Percentiles rank a stretch among this genome's conserved stretches.
These are phyloP conservation scores for Clavelina lepadiformis DNA, from an alignment of 23 tunicate species.

Conservation along the genomic window DNA sequence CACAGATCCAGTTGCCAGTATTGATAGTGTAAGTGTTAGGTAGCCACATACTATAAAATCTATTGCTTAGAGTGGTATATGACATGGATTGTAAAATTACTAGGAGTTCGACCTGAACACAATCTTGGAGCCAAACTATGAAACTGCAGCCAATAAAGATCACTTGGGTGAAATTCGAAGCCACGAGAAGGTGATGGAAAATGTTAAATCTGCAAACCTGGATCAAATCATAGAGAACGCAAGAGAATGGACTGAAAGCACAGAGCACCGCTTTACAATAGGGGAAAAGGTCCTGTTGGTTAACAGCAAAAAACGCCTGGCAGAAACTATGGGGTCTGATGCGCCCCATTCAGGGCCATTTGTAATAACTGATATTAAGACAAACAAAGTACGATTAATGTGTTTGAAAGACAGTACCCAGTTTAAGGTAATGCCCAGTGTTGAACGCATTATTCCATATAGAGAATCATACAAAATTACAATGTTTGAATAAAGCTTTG, in stretches of 20 bases:
- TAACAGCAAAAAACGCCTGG: slow-evolving; percentile 29
- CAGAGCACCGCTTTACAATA: slow-evolving; percentile 13
- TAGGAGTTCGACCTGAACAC: slow-evolving; percentile 39
- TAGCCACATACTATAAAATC: no score
- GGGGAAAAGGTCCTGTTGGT: slow-evolving; percentile 53
- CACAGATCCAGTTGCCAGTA: slow-evolving; percentile 24
- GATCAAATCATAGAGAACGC: slow-evolving; percentile 42
- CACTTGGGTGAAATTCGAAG: slow-evolving; percentile 17
- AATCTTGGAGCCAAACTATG: slow-evolving; percentile 28
- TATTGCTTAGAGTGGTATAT: no score
- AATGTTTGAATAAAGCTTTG: slow-evolving; percentile 44
- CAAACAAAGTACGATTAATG: slow-evolving; percentile 47
- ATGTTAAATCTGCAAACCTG: slow-evolving; percentile 9
- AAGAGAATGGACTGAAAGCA: not conserved
- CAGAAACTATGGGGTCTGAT: slow-evolving; percentile 13
- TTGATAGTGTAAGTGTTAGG: slow-evolving; percentile 34
- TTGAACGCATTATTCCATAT: slow-evolving; percentile 23
- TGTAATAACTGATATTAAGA: slow-evolving; percentile 37
- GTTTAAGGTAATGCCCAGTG: slow-evolving; percentile 12
- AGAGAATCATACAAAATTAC: slow-evolving; percentile 39
- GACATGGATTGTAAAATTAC: no score
- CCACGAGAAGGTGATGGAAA: slow-evolving; percentile 22
- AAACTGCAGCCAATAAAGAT: slow-evolving; percentile 14
- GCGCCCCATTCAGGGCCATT: slow-evolving; percentile 26
- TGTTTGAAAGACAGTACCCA: slow-evolving; percentile 33